Percentiles rank a stretch among this genome's conserved stretches.
These are phyloP conservation scores for Gari tellinella DNA, from an alignment of 2,888 invertebrate species.

Conservation along the genomic window DNA sequence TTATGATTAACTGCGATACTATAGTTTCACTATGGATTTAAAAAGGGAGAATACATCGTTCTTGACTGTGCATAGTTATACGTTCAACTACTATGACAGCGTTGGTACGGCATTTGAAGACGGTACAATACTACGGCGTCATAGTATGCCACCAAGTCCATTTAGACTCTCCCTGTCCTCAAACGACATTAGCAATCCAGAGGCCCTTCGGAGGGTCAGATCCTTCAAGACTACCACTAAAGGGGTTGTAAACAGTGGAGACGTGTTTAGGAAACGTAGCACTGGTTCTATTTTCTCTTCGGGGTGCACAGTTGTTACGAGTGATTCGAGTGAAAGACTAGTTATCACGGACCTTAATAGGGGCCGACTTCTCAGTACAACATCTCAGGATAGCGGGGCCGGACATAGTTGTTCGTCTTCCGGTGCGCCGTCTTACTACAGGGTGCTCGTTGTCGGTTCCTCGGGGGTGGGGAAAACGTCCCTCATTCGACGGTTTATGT, in stretches of 20 bases:
- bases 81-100: no score
- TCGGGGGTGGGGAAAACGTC: constrained; percentile 88
- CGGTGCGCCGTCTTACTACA: constrained; percentile 84
- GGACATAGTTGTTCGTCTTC: constrained; percentile 47
- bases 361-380: constrained; percentile 53
- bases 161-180: constrained; percentile 50
- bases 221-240: constrained; percentile 97
- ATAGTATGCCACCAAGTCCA: constrained; percentile 52
- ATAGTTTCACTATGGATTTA: no score
- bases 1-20: no score
- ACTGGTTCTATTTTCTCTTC: constrained; percentile 90
- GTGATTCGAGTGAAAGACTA: constrained; percentile 18
- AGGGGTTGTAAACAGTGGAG: constrained; percentile 92
- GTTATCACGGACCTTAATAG: constrained; percentile 18
- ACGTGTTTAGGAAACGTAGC: constrained; percentile 92
- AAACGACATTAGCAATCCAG: constrained; percentile 51
- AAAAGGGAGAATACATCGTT: no score
- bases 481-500: constrained; percentile 55
- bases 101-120: constrained; percentile 12
- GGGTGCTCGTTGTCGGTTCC: constrained; percentile 88
- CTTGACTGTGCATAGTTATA: no score
- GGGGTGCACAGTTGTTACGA: constrained; percentile 85
- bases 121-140: constrained; percentile 32
- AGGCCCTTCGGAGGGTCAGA: constrained; percentile 87
- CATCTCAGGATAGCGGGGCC: constrained; percentile 55